Conservation (phyloP, 2,797 vertebrate genomes). For the Alfaro cultratus region DNA sequence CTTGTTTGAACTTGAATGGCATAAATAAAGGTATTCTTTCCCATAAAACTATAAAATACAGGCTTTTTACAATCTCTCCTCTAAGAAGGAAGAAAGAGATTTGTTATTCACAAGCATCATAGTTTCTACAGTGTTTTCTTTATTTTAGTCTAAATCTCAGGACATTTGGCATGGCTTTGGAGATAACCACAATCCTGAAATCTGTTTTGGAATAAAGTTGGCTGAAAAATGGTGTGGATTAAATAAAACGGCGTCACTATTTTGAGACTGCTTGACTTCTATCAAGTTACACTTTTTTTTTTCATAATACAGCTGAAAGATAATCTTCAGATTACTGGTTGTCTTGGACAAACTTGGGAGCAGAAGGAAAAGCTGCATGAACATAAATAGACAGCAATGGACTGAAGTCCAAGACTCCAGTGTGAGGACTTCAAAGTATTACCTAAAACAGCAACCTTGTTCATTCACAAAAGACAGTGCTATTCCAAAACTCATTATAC, state of each 20-base stretch:
- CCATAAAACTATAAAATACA: not conserved
- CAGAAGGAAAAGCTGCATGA: not conserved
- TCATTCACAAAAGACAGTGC: slow-evolving; percentile 59
- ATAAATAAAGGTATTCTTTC: not conserved
- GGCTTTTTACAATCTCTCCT: not conserved
- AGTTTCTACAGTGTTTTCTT: not conserved
- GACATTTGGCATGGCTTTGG: not conserved
- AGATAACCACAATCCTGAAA: not conserved
- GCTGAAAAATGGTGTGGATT: not conserved
- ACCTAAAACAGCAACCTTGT: slow-evolving; percentile 46
- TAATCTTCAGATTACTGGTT: not conserved
- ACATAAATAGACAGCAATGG: not conserved
- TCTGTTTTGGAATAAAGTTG: not conserved
- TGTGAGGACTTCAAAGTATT: slow-evolving; percentile 44
- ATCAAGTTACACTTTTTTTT: not conserved
- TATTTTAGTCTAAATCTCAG: not conserved
- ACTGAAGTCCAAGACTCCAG: slow-evolving; percentile 20
- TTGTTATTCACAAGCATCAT: not conserved
- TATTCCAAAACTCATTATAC: slow-evolving; percentile 73
- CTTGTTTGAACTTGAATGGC: not conserved
- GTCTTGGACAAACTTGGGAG: slow-evolving; percentile 1
- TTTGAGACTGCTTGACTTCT: not conserved
- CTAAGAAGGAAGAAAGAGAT: not conserved
- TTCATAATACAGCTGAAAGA: not conserved
- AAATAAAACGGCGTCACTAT: not conserved